These are phyloP conservation scores for Subacronicta megacephala DNA, from an alignment of 2,888 invertebrate species.

Conservation along the genomic window DNA sequence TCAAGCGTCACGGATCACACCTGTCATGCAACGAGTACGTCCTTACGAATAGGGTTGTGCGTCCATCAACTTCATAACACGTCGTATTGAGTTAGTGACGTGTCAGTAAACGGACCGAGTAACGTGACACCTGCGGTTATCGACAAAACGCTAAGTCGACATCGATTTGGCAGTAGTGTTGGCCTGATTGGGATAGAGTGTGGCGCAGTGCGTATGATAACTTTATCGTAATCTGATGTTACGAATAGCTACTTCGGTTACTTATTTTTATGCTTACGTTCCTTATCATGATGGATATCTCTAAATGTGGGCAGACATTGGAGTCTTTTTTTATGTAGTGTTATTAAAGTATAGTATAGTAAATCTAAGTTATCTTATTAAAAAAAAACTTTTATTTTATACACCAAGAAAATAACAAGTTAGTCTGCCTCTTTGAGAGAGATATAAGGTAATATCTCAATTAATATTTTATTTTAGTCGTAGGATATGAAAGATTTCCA, in stretches of 20 bases:
- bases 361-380: too few relatives aligned
- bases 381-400: too few relatives aligned
- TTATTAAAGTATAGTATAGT: too few relatives aligned
- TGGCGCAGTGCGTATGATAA: conserved; percentile 2
- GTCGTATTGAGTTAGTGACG: conserved; percentile 82
- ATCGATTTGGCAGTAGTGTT: conserved; percentile 62
- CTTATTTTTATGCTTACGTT: conserved; percentile 1
- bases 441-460: too few relatives aligned
- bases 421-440: too few relatives aligned
- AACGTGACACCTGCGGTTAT: conserved; percentile 74
- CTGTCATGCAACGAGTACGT: conserved; percentile 69
- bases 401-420: too few relatives aligned
- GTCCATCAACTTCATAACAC: conserved; percentile 83
- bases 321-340: not conserved
- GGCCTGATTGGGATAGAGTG: conserved; percentile 11
- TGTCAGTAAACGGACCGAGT: conserved; percentile 72
- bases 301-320: not conserved
- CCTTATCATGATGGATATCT: conserved; percentile 1
- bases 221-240: not conserved
- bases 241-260: not conserved
- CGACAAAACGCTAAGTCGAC: conserved; percentile 80
- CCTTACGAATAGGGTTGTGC: conserved; percentile 69
- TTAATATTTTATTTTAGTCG: too few relatives aligned
- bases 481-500: too few relatives aligned
- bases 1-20: conserved; percentile 73